Evolutionary conservation across 2,888 invertebrate genomes (phyloP), one percentile per base, ranked within the genome.

Genomic region (Minunthozetes semirufus): DNA sequence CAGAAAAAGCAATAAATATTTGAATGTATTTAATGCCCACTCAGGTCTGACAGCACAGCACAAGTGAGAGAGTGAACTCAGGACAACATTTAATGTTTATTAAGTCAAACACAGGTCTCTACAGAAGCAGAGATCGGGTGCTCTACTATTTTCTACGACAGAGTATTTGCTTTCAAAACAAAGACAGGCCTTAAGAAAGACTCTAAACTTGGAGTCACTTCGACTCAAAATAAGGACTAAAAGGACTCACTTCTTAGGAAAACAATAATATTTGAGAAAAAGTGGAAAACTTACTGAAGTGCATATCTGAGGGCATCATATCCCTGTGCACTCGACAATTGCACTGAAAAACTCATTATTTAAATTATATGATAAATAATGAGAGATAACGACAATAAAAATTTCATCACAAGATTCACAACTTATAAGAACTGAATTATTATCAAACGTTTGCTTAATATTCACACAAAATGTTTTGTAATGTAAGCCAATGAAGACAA

Each of bases 281-380:
- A 13, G 13, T 9, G 13, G 22, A 38, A n/a, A 66, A 70, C 70
- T 70, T 70, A 70, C 70, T 70, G 70, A 27, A 70, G 70, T 48
- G 70, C 70, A 70, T 70, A 70, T 22, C 70, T 19, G 15, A 70
- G 70, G 70, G 70, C 70, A 70, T 70, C 70, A 70, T 70, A 70
- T 2, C 70, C 70, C 22, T 19, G 25, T 4, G 70, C 22, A 15
- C 46, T 46, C 48, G 42, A 15, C 6, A 70, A 27, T 48, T 70
- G 70, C 46, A 70, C 17, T 48, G 70, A 46, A 48, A 70, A 70
- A 70, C 17, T 70, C 70, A 70, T 70, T 42, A 70, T 70, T 68
- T 11, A 3, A 5, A 66, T 42, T 6, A 19, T 19, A 42, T 29
- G 17, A 27, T 29, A 59, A 59, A 15, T 29, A 13, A 59, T 17